These are phyloP conservation scores for Antitype chi DNA, from an alignment of 2,888 invertebrate species.

Conservation along the genomic window DNA sequence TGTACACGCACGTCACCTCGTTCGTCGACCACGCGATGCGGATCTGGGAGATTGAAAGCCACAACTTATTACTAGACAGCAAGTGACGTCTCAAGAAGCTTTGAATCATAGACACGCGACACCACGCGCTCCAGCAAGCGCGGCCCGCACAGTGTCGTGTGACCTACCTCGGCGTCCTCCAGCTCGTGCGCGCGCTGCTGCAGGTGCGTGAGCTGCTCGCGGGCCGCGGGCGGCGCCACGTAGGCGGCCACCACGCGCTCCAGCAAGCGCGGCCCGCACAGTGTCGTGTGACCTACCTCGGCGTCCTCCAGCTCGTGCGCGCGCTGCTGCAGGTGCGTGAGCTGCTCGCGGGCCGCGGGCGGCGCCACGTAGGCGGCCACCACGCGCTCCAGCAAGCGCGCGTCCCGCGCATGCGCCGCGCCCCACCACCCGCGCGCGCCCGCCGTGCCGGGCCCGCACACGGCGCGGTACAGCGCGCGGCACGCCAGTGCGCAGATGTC, in stretches of 20 bases:
- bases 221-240: constrained; percentile 68
- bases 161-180: not conserved
- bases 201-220: constrained; percentile 58
- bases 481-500: constrained; percentile 53
- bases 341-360: constrained; percentile 60
- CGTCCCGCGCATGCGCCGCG: constrained; percentile 93
- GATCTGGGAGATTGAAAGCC: constrained; percentile 85
- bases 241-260: constrained; percentile 88
- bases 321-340: constrained; percentile 56
- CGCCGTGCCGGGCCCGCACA: constrained; percentile 92
- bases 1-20: constrained; percentile 95
- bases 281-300: constrained; percentile 73
- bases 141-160: not conserved
- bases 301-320: constrained; percentile 63
- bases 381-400: constrained; percentile 72
- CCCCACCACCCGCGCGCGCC: constrained; percentile 91
- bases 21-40: constrained; percentile 93
- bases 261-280: constrained; percentile 69
- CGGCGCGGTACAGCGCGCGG: constrained; percentile 65
- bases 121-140: constrained; percentile 81
- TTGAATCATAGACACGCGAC: not conserved
- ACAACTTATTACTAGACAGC: not conserved
- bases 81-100: not conserved
- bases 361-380: constrained; percentile 90
- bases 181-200: constrained; percentile 54